Conservation (phyloP, 2,888 invertebrate genomes). For the Noctuana brunneofusca region DNA sequence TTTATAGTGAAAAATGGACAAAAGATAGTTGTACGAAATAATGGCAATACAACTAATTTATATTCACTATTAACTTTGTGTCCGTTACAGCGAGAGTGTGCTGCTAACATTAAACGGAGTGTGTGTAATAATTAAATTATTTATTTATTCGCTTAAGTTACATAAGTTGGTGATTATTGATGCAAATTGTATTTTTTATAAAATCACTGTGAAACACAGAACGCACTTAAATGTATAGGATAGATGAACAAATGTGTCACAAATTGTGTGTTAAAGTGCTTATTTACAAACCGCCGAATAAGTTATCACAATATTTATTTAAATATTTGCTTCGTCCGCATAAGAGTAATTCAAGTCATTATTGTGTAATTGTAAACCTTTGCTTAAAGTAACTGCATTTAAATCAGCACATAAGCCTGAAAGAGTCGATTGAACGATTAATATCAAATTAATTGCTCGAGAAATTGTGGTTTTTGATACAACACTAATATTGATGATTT, state of each 20-base stretch:
- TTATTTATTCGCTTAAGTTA: conserved; percentile 24
- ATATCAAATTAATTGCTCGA: no score
- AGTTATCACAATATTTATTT: background rate
- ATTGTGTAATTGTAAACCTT: background rate
- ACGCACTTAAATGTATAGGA: background rate
- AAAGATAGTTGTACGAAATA: no score
- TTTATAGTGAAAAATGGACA: no score
- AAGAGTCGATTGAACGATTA: no score
- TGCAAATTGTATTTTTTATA: conserved; percentile 21
- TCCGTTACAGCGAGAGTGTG: conserved; percentile 6
- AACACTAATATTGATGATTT: no score
- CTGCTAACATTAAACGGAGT: conserved; percentile 2
- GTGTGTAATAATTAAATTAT: conserved; percentile 21
- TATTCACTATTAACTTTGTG: background rate
- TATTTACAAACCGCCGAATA: background rate
- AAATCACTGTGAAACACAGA: conserved; percentile 10
- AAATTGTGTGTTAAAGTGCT: background rate
- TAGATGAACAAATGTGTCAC: conserved; percentile 1
- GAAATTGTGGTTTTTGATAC: no score
- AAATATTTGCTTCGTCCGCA: background rate
- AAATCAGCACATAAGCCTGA: no score
- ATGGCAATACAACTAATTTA: no score
- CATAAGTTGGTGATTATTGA: conserved; percentile 4
- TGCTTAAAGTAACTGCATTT: background rate
- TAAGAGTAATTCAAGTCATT: background rate